Evolutionary conservation across 2,113 vertebrate genomes (phyloP), one percentile per base, ranked within the genome.

Genomic region (Nestor notabilis): DNA sequence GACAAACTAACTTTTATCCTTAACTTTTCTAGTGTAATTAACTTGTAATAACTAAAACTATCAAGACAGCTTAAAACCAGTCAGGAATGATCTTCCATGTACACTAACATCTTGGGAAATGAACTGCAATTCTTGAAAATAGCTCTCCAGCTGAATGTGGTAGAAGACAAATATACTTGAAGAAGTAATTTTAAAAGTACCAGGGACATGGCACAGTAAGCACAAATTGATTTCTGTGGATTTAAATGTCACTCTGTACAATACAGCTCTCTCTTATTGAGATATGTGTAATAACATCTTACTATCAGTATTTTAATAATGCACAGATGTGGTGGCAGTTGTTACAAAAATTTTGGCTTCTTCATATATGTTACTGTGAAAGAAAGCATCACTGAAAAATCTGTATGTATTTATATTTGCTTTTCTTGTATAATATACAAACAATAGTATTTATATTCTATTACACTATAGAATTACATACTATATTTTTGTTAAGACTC

Each of bases 21-120:
- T 60, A 93, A 53, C 33, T 95, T 95, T 56, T 72, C 92, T 84
- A 64, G 31, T 95, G 92, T 89, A 82, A 74, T 96, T 96, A 93
- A 75, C 37, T 89, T 95, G 78, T 75, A 93, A 87, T 92, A 94
- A 94, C 58, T 72, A 70, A 87, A 97, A 91, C 65, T 89, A 94
- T 80, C 80, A 93, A 93, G 47, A 86, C 68, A 83, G 39, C 83
- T 93, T 87, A 94, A 95, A 95, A 55, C 9, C 52, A 79, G 84
- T 49, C 29, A 86, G 46, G 46, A 89, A 90, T 83, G 56, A 89
- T 92, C 52, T 93, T 94, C 88, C 50, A 64, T 35, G 63, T 84
- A 55, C 72, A 49, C 69, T 77, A 91, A 89, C 29, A 69, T 65
- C 86, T 86, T 84, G 61, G 64, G 55, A 89, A 96, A 91, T 92